Percentiles rank a stretch among this genome's conserved stretches.
Evolutionary conservation across 2,113 vertebrate genomes (phyloP).

Genomic region (Girardinichthys multiradiatus): DNA sequence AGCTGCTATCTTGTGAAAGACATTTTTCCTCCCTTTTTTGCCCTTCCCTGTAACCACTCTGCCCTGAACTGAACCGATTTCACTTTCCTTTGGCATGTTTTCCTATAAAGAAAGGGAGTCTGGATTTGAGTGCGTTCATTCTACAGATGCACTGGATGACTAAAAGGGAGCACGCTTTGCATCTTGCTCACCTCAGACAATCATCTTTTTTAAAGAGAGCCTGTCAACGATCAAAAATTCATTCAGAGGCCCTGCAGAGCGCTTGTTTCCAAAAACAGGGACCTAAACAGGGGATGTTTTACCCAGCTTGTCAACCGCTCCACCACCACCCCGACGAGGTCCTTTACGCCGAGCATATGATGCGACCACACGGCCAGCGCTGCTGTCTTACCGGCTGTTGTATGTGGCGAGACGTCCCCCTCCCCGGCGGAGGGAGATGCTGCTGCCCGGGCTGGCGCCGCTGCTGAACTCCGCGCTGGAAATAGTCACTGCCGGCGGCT

Average conservation of each 20-base stretch:
- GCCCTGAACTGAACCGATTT: slow-evolving; percentile 45
- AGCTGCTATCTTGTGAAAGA: slow-evolving; percentile 3
- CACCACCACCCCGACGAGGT: slow-evolving; percentile 27
- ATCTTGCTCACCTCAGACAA: slow-evolving; percentile 36
- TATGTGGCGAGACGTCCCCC: slow-evolving; percentile 75
- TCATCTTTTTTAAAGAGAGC: slow-evolving; percentile 8
- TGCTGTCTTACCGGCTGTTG: slow-evolving; percentile 79
- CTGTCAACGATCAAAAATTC: slow-evolving; percentile 44
- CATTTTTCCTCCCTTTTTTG: slow-evolving; percentile 12
- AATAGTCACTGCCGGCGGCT: slow-evolving; percentile 76
- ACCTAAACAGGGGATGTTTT: slow-evolving; percentile 29
- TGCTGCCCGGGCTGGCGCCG: slow-evolving; percentile 49
- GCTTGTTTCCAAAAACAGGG: background rate
- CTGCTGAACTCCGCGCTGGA: slow-evolving; percentile 69
- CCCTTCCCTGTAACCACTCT: slow-evolving; percentile 24
- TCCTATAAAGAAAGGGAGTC: slow-evolving; percentile 5
- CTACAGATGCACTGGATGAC: background rate
- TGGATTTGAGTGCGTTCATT: slow-evolving; percentile 25
- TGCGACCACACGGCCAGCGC: background rate
- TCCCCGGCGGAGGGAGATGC: slow-evolving; percentile 76
- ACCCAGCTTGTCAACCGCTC: slow-evolving; percentile 43
- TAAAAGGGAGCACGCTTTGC: slow-evolving; percentile 8
- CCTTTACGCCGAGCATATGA: background rate
- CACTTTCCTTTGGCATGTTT: slow-evolving; percentile 30
- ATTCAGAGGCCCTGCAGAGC: slow-evolving; percentile 49